Evolutionary conservation across 2,113 vertebrate genomes (phyloP), one percentile per base, ranked within the genome.

Genomic region (Pelodiscus sinensis): DNA sequence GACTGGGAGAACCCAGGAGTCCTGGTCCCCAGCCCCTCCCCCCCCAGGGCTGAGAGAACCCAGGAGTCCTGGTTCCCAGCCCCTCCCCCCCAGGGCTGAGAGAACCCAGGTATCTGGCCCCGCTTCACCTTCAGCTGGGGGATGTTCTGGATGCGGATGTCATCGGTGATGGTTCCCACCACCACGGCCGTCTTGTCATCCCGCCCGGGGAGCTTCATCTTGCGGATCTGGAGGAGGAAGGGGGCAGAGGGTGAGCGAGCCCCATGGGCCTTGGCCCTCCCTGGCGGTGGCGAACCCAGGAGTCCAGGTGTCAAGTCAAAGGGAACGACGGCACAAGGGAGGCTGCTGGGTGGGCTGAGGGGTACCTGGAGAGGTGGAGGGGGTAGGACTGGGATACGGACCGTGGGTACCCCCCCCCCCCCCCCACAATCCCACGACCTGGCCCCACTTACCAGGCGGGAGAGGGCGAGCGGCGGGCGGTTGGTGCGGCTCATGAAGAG

Each of bases 401-500:
- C 38, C 38, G 5, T 44, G 38, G 10, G 16, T 14, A 60, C 18
- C 54, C 50, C 38, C n/a, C 79, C 50, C 38, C n/a, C 79, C 19
- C 8, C 55, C 35, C 38, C 16, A 13, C 52, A 13, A 13, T 14
- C 68, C 5, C 9, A 55, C 19, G 29, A 2, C 1, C 3, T 19
- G 5, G 1, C 16, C 54, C 82, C 27, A 97, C 99, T 98, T 77
- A 99, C 99, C 98, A 99, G 98, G 56, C 99, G 98, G 12, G 99
- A 98, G 68, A 99, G 65, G 10, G 99, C 97, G 57, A 99, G 96
- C 4, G 99, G 99, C 0, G 99, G 98, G 84, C 99, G 97, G 97
- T 99, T 98, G 94, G 97, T 98, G 78, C 98, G 98, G 96, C 99
- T 99, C 99, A 99, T 99, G 92, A 99, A 99, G 68, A 99, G 97